A percentile compares a stretch with the other conserved stretches of the same genome.
These are phyloP conservation scores for Amphipyra berbera DNA, from an alignment of 2,888 invertebrate species.

Conservation along the genomic window DNA sequence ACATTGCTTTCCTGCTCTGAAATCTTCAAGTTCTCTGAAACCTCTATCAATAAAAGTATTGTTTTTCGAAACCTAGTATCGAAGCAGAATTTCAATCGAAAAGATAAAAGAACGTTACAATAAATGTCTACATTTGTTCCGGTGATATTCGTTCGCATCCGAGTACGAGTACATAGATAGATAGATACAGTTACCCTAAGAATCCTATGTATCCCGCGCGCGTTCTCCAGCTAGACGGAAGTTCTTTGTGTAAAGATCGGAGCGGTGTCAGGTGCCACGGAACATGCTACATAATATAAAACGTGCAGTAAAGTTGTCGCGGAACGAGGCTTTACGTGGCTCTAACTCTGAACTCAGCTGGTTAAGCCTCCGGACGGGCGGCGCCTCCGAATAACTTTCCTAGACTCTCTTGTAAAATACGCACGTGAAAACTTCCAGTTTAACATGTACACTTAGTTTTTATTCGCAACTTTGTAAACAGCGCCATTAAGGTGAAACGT, in stretches of 20 bases:
- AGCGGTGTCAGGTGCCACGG: conserved; percentile 68
- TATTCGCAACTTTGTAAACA: conserved; percentile 61
- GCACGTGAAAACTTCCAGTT: conserved; percentile 58
- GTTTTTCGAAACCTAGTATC: too few relatives aligned
- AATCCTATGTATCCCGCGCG: conserved; percentile 38
- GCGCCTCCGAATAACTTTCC: conserved; percentile 63
- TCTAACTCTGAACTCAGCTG: conserved; percentile 61
- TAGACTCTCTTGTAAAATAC: conserved; percentile 55
- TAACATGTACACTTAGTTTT: conserved; percentile 57
- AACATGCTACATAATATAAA: conserved; percentile 68
- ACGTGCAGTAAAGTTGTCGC: conserved; percentile 66
- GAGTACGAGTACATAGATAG: conserved; percentile 13
- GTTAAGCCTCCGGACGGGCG: conserved; percentile 58
- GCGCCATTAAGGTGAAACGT: conserved; percentile 51
- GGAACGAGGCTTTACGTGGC: conserved; percentile 58
- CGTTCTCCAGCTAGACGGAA: conserved; percentile 47
- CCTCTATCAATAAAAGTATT: too few relatives aligned
- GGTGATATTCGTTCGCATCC: conserved; percentile 13
- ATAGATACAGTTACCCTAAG: conserved; percentile 39
- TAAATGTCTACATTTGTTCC: conserved; percentile 25
- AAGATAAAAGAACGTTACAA: conserved; percentile 15
- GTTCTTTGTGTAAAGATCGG: conserved; percentile 64
- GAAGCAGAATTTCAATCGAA: background rate
- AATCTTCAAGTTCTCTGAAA: too few relatives aligned
- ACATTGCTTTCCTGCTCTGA: too few relatives aligned